Percentiles rank a stretch among this genome's conserved stretches.
phyloP scores from a whole-genome alignment of 2,113 vertebrate species.

The Terrapene triunguis region DNA sequence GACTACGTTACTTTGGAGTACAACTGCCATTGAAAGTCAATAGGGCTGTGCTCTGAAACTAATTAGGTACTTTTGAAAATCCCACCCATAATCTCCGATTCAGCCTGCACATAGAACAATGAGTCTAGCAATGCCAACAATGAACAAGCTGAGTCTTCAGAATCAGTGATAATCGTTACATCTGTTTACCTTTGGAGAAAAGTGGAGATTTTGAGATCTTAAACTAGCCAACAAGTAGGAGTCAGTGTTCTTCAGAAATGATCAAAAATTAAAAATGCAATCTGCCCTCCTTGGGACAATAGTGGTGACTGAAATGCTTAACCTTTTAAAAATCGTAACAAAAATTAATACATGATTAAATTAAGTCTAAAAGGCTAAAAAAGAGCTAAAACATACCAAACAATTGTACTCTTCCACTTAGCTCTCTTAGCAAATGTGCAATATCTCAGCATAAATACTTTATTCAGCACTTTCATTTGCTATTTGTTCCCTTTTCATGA shows the following conservation, averaged over 20 bases:
- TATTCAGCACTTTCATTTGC: constrained; percentile 49
- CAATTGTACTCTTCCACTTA: neutral
- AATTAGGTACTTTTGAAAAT: neutral
- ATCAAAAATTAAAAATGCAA: neutral
- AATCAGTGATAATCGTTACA: neutral
- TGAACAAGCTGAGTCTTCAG: neutral
- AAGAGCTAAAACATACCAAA: neutral
- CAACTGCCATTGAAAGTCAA: neutral
- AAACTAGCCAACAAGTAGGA: neutral
- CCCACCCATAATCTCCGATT: neutral
- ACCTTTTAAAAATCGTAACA: neutral
- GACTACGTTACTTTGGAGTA: neutral
- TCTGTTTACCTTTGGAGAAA: neutral
- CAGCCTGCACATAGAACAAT: neutral
- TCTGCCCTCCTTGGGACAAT: neutral
- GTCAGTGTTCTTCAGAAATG: neutral
- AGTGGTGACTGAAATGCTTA: neutral
- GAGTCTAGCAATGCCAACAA: neutral
- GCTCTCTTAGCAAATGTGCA: neutral
- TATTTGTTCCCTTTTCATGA: neutral
- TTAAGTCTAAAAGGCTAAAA: neutral
- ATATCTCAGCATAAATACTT: constrained; percentile 14
- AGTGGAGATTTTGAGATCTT: neutral
- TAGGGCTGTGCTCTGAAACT: neutral
- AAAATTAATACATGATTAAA: neutral